A percentile compares a stretch with the other conserved stretches of the same genome.
These are phyloP conservation scores for Intellagama lesueurii DNA, from an alignment of 2,797 vertebrate genomes.

Conservation along the genomic window DNA sequence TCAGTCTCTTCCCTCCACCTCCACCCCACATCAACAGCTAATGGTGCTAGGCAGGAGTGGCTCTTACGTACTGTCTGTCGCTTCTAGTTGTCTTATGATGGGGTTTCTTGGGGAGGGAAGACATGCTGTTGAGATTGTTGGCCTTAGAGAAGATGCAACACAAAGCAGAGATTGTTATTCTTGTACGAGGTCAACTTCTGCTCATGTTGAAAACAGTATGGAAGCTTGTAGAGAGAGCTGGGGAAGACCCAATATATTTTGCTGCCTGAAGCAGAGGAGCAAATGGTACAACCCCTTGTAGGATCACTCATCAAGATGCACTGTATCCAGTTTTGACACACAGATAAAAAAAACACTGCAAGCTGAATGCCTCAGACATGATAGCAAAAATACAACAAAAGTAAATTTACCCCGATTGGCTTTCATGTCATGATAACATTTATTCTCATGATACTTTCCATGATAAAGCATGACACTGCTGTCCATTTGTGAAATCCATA, in stretches of 20 bases:
- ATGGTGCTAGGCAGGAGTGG: conserved; percentile 15
- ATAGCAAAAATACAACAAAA: neutral
- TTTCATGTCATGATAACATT: too few relatives aligned
- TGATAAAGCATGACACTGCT: too few relatives aligned
- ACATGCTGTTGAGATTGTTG: neutral
- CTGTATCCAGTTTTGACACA: neutral
- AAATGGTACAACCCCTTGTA: neutral
- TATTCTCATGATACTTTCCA: too few relatives aligned
- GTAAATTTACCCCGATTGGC: neutral
- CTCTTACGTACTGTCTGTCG: conserved; percentile 22
- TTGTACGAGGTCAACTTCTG: neutral
- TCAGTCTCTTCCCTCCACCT: neutral
- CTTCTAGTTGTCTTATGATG: conserved; percentile 2
- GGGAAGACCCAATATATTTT: neutral
- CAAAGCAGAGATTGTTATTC: neutral
- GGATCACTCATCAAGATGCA: neutral
- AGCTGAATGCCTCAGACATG: neutral
- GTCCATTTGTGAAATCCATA: neutral
- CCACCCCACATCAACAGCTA: neutral
- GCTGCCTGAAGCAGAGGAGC: neutral
- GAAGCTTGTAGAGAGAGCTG: neutral
- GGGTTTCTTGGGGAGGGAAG: neutral
- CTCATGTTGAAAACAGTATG: neutral
- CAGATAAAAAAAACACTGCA: neutral
- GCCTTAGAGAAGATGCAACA: neutral